Conservation (phyloP, 2,797 vertebrate genomes). For the Tragelaphus oryx region DNA sequence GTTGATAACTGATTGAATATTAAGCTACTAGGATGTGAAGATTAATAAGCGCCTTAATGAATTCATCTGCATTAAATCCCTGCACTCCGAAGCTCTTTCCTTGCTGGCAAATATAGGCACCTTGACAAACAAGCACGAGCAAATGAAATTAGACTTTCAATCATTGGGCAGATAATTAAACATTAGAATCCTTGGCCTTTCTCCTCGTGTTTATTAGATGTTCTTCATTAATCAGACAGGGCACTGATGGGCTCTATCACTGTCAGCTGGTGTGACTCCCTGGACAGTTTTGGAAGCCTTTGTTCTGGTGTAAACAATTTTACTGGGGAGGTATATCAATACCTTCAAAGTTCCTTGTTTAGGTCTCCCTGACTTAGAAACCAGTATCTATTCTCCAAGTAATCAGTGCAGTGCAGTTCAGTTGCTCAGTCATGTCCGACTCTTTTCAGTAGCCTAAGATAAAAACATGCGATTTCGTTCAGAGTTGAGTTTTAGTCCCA, state of each 20-base stretch:
- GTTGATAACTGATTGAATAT: neutral
- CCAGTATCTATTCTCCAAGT: rapidly evolving
- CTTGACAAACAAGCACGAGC: neutral
- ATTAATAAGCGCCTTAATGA: slow-evolving; percentile 2
- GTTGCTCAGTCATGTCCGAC: rapidly evolving
- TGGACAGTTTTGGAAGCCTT: neutral
- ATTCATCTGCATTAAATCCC: neutral
- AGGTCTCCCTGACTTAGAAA: neutral
- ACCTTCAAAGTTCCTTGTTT: neutral
- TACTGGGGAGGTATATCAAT: neutral
- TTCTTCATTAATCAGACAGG: slow-evolving; percentile 4
- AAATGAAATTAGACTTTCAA: slow-evolving; percentile 54
- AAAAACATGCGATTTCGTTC: neutral
- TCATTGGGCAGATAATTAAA: slow-evolving; percentile 41
- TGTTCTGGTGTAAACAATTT: neutral
- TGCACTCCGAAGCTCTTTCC: neutral
- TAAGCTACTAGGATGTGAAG: neutral
- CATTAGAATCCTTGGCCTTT: slow-evolving; percentile 15
- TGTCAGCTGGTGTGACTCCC: neutral
- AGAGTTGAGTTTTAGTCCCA: neutral
- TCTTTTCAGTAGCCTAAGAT: neutral
- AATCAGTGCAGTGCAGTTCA: neutral
- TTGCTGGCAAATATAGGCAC: neutral
- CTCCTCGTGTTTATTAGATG: slow-evolving; percentile 20
- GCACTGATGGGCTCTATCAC: neutral